These are phyloP conservation scores for Butorides virescens DNA, from an alignment of 2,113 vertebrate species.

Conservation along the genomic window DNA sequence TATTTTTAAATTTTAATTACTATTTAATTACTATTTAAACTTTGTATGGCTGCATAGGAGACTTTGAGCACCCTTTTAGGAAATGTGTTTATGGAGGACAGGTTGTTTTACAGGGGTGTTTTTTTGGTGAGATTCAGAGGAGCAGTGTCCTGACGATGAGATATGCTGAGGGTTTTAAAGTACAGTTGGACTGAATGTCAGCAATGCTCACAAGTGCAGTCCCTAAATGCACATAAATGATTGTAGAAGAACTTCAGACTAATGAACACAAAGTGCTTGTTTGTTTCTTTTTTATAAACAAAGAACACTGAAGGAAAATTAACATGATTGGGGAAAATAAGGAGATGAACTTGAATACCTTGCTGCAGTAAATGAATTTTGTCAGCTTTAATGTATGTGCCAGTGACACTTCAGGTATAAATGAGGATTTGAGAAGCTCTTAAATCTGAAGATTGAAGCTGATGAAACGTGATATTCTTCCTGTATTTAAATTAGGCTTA, in stretches of 20 bases:
- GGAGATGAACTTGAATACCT: conserved; percentile 27
- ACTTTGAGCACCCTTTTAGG: background rate
- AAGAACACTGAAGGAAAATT: conserved; percentile 21
- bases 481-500: conserved; percentile 51
- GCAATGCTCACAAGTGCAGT: background rate
- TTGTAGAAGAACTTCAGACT: background rate
- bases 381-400: conserved; percentile 29
- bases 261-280: background rate
- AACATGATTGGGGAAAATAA: background rate
- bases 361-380: conserved; percentile 29
- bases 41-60: background rate
- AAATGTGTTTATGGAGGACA: background rate
- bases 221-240: background rate
- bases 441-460: conserved; percentile 56
- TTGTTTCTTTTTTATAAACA: conserved; percentile 26
- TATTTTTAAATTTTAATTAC: background rate
- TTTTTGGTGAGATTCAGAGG: background rate
- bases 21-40: background rate
- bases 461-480: conserved; percentile 34
- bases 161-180: background rate
- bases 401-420: conserved; percentile 57
- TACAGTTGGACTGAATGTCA: background rate
- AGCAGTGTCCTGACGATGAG: background rate
- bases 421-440: conserved; percentile 40
- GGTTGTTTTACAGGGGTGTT: background rate